Evolutionary conservation across 1,140 invertebrate genomes (phyloP), one percentile per base, ranked within the genome.

Genomic region (Rhyzopertha dominica): DNA sequence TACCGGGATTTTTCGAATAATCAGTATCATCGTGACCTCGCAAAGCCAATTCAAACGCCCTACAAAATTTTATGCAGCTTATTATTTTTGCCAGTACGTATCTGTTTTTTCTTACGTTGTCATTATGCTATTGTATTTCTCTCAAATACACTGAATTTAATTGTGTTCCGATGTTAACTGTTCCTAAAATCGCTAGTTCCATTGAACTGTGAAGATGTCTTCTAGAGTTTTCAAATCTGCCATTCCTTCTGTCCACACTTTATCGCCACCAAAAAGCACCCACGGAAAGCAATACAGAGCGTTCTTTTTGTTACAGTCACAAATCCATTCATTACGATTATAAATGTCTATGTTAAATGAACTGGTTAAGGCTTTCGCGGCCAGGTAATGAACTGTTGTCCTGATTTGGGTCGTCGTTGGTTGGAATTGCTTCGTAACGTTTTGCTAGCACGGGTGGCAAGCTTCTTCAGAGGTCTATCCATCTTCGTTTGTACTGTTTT

Each of bases 81-180:
- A 66, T 59, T 18, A 65, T 61, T 55, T 60, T 60, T 9, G 51
- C 56, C 20, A 65, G 43, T 34, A 65, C 43, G 42, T 56, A 58
- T 23, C 54, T 30, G 43, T 65, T 67, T 47, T 63, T 58, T 20
- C 4, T 45, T 7, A 63, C 62, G 24, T 54, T 42, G 26, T 62
- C 59, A 24, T 65, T 66, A 39, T 61, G 54, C 14, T 43, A 22
- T 10, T 35, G 23, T 10, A 49, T 42, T 32, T 47, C 42, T 12
- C 7, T 35, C 32, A 43, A 26, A 37, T 41, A 51, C 14, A 23
- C 44, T 29, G 12, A 24, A 38, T 51, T 28, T 10, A 47, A 25
- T 29, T 47, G 42, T 4, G 13, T 12, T 22, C 25, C 14, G 28
- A 50, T 40, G 30, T 50, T 26, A 10, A 16, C 14, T 20, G 12